These are phyloP conservation scores for Panthera uncia DNA, from an alignment of 2,113 vertebrate species.

Conservation along the genomic window DNA sequence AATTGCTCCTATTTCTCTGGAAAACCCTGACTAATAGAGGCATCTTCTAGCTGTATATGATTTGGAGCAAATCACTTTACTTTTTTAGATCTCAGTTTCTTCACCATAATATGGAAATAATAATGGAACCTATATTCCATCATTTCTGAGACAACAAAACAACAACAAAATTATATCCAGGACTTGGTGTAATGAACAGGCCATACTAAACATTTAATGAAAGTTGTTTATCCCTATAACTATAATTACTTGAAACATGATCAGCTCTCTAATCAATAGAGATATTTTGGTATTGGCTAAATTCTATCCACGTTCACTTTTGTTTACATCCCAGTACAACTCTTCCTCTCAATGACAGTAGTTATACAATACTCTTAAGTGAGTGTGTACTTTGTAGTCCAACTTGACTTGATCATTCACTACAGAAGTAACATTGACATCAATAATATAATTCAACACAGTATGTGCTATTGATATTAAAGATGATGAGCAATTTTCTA, in stretches of 20 bases:
- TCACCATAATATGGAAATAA: background rate
- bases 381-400: background rate
- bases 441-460: background rate
- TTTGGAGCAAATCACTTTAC: background rate
- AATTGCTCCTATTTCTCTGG: background rate
- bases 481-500: background rate
- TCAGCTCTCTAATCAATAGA: background rate
- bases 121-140: background rate
- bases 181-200: background rate
- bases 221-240: background rate
- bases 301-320: background rate
- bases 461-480: background rate
- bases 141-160: background rate
- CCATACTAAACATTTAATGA: background rate
- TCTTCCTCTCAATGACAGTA: background rate
- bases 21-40: background rate
- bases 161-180: background rate
- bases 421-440: background rate
- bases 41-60: background rate
- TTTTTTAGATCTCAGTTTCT: background rate
- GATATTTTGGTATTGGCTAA: background rate
- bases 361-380: background rate
- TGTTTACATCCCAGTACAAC: too few relatives aligned
- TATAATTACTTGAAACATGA: background rate
- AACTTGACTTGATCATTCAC: background rate